A percentile compares a stretch with the other conserved stretches of the same genome.
These are phyloP conservation scores for Phenganax subtilis DNA, from an alignment of 92 coral and sea anemone genomes.

Conservation along the genomic window DNA sequence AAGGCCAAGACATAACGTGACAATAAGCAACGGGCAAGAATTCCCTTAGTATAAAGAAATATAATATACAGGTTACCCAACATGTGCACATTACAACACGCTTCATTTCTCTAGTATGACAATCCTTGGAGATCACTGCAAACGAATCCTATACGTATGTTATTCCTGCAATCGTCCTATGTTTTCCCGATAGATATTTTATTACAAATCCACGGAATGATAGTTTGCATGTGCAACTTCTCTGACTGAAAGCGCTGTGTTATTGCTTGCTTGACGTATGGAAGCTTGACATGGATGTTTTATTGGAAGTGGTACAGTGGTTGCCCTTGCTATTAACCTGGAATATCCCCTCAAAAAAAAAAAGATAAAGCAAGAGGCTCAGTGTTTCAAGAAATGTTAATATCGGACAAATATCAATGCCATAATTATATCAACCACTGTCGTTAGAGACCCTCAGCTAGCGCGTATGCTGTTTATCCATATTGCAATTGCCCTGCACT, in stretches of 20 bases:
- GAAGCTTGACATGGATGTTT: too few species aligned
- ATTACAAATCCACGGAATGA: not conserved
- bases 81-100: not conserved
- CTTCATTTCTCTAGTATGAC: not conserved
- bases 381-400: too few species aligned
- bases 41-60: not conserved
- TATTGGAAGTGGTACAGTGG: too few species aligned
- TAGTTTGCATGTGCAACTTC: not conserved
- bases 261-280: too few species aligned
- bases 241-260: not conserved
- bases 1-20: constrained; percentile 39
- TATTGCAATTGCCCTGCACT: too few species aligned
- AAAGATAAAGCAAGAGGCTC: too few species aligned
- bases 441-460: too few species aligned
- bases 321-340: too few species aligned
- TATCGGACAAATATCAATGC: too few species aligned
- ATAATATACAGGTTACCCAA: constrained; percentile 4
- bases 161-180: not conserved
- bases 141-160: not conserved
- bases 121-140: not conserved
- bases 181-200: not conserved
- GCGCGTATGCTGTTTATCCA: too few species aligned
- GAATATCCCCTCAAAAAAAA: too few species aligned
- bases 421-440: too few species aligned
- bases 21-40: not conserved